phyloP scores from a whole-genome alignment of 1,140 invertebrate species.

The Tenebrio molitor region DNA sequence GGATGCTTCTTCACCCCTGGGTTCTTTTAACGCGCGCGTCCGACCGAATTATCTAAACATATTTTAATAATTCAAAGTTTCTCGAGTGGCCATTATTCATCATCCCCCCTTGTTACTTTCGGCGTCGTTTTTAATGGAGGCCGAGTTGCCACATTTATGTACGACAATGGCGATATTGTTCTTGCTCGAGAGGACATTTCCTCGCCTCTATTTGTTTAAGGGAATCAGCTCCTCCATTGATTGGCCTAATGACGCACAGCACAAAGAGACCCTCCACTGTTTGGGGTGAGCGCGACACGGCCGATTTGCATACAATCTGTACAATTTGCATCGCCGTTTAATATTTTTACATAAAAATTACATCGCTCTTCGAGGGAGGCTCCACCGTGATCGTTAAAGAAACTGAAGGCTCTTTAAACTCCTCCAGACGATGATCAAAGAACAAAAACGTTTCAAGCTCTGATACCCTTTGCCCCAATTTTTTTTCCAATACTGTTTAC shows the following conservation, averaged over 20 bases:
- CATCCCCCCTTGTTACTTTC: neutral
- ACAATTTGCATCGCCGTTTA: conserved; percentile 25
- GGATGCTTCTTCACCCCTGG: neutral
- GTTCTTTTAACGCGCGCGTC: neutral
- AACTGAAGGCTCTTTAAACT: too few relatives aligned
- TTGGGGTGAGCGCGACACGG: neutral
- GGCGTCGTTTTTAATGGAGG: neutral
- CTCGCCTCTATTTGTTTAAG: conserved; percentile 18
- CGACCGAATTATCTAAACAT: too few relatives aligned
- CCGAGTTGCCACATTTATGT: neutral
- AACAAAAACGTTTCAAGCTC: too few relatives aligned
- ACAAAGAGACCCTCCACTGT: conserved; percentile 3
- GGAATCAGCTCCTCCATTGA: conserved; percentile 25
- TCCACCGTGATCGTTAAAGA: too few relatives aligned
- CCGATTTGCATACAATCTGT: conserved; percentile 25
- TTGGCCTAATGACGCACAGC: conserved; percentile 28
- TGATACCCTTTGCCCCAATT: too few relatives aligned
- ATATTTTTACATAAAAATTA: conserved; percentile 31
- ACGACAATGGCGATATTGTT: neutral
- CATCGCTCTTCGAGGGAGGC: neutral
- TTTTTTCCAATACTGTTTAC: too few relatives aligned
- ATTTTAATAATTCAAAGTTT: too few relatives aligned
- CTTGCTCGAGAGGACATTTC: conserved; percentile 6
- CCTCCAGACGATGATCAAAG: too few relatives aligned
- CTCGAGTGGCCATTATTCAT: too few relatives aligned